Base-by-base conservation (phyloP, 2,113 vertebrate genomes). In the Charadrius vociferus region DNA sequence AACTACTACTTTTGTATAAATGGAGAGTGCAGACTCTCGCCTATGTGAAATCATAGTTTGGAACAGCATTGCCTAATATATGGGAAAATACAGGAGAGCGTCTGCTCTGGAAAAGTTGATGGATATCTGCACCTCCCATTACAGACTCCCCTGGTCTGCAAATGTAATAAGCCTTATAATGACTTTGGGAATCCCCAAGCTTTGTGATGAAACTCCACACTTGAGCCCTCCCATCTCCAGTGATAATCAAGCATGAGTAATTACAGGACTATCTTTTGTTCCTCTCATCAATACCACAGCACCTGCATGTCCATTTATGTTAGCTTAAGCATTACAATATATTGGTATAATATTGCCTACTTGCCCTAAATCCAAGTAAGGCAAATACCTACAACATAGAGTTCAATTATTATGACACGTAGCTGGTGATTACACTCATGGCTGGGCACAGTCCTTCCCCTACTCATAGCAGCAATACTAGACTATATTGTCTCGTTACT, bases 21-120 rank as follows among this genome's bases (percentile, higher is more conserved):
- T 4, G 49, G 27, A 52, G 22, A 52, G 52, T 10, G 23, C 36
- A 79, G 37, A 24, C 15, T 67, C 32, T 37, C 15, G 7, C 52
- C 24, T 30, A 9, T 2, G 0, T 9, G 17, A 65, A 14, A 14
- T 4, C 1, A 0, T 7, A 36, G 20, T 49, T 72, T 7, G 15
- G 19, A 61, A 47, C 16, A 66, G 29, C 5, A 1, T 22, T 36
- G 52, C 27, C 67, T 22, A 47, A 32, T 4, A 8, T 15, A 61
- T 3, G 9, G 29, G 41, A 66, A 73, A 62, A 55, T 6, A 61
- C 19, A 61, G 65, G 9, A 43, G 12, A 49, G 20, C 2, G 10
- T 23, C 21, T 27, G 36, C 49, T 67, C 32, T 36, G 30, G 52
- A 30, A 27, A 56, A 37, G 27, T 34, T 37, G 15, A 37, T 1